phyloP scores from a whole-genome alignment of 2,113 vertebrate genomes.

The Gracilinanus agilis region DNA sequence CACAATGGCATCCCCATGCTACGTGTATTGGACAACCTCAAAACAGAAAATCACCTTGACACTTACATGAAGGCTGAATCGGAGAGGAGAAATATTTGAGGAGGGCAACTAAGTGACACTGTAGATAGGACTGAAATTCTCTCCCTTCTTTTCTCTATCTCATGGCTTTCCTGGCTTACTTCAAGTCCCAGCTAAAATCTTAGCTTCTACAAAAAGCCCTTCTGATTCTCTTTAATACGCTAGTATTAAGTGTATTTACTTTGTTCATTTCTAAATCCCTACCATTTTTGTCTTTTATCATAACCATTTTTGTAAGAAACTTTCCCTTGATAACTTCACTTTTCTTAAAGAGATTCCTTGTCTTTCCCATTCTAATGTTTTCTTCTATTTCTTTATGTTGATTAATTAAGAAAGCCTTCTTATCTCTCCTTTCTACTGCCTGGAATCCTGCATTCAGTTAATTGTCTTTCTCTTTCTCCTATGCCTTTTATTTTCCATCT shows the following conservation, averaged over 20 bases:
- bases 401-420: neutral
- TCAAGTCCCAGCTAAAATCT: neutral
- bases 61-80: too few relatives aligned
- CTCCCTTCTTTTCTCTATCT: neutral
- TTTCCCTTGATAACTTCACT: neutral
- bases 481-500: neutral
- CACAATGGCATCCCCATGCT: too few relatives aligned
- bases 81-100: too few relatives aligned
- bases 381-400: neutral
- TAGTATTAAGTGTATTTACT: too few relatives aligned
- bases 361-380: neutral
- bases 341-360: neutral
- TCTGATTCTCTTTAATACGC: too few relatives aligned
- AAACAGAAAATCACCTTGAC: too few relatives aligned
- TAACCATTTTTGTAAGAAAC: neutral
- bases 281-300: neutral
- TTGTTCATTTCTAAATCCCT: neutral
- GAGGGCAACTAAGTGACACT: too few relatives aligned
- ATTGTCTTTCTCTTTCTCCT: neutral
- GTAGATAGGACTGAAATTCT: neutral
- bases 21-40: too few relatives aligned
- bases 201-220: too few relatives aligned
- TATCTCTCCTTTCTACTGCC: neutral
- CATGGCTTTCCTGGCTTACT: neutral
- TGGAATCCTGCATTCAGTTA: neutral